These are phyloP conservation scores for Datnioides undecimradiatus DNA, from an alignment of 2,113 vertebrate species.

Conservation along the genomic window DNA sequence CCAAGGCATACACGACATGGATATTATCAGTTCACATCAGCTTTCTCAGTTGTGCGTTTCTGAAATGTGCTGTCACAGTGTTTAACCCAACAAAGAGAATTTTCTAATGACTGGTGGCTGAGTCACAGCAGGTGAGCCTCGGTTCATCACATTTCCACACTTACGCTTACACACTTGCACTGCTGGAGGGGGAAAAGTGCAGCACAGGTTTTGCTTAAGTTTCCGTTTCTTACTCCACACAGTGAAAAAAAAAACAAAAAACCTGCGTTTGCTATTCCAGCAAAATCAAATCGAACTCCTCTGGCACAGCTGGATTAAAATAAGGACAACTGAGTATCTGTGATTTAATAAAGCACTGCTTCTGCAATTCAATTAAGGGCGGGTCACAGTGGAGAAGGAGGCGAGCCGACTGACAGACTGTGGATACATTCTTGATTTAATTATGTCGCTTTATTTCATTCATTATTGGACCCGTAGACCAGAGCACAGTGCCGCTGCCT, in stretches of 20 bases:
- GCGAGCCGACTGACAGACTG: conserved; percentile 5
- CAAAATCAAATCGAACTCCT: conserved; percentile 48
- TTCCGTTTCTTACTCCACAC: conserved; percentile 5
- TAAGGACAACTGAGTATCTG: conserved; percentile 32
- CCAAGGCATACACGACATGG: not conserved
- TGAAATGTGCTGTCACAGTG: conserved; percentile 41
- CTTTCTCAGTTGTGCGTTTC: conserved; percentile 1
- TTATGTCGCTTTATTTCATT: conserved; percentile 52
- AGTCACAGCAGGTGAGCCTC: conserved; percentile 24
- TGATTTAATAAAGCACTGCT: conserved; percentile 55
- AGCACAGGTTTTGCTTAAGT: conserved; percentile 29
- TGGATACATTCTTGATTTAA: conserved; percentile 56
- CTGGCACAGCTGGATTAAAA: conserved; percentile 34
- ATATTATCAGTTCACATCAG: conserved; percentile 1
- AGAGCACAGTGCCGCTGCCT: conserved; percentile 7
- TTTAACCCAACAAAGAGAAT: conserved; percentile 5
- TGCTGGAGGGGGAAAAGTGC: conserved; percentile 3
- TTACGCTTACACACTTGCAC: conserved; percentile 18
- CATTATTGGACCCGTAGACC: conserved; percentile 38
- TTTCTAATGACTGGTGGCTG: conserved; percentile 30
- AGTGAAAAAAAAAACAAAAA: conserved; percentile 7
- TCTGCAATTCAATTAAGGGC: conserved; percentile 36
- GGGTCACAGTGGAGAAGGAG: conserved; percentile 33
- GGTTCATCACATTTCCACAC: conserved; percentile 19
- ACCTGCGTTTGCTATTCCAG: conserved; percentile 21